phyloP scores from a whole-genome alignment of 2,888 invertebrate genomes.

The Oxytorus armatus region DNA sequence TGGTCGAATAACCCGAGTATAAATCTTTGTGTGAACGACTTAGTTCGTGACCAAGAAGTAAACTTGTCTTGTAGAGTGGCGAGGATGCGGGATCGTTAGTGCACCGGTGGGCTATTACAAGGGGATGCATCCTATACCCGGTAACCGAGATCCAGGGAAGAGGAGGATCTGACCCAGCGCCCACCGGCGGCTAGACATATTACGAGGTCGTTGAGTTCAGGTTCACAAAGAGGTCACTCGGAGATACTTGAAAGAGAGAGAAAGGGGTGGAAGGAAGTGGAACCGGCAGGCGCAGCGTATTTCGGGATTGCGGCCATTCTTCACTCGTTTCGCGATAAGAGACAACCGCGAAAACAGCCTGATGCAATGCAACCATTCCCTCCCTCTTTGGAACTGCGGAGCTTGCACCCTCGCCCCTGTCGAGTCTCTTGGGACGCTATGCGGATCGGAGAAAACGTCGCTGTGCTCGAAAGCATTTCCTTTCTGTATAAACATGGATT shows the following conservation, averaged over 20 bases:
- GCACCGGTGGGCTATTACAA: conserved; percentile 63
- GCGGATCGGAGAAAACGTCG: too few relatives aligned
- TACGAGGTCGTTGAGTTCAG: conserved; percentile 66
- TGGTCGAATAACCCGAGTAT: too few relatives aligned
- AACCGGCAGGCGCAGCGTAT: conserved; percentile 52
- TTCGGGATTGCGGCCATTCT: conserved; percentile 76
- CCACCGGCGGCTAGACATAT: conserved; percentile 61
- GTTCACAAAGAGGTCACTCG: conserved; percentile 74
- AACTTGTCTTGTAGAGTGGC: conserved; percentile 27
- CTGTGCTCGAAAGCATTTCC: too few relatives aligned
- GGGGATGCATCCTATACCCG: conserved; percentile 52
- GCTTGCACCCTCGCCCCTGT: conserved; percentile 3
- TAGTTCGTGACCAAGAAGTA: conserved; percentile 51
- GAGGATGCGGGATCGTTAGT: conserved; percentile 32
- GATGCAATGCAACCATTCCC: conserved; percentile 65
- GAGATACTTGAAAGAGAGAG: conserved; percentile 18
- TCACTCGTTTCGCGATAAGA: conserved; percentile 73
- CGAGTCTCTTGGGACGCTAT: not conserved
- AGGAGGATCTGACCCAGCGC: conserved; percentile 18
- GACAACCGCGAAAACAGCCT: conserved; percentile 68
- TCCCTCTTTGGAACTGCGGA: conserved; percentile 16
- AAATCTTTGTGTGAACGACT: conserved; percentile 29
- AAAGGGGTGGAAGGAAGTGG: conserved; percentile 11
- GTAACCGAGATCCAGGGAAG: not conserved
- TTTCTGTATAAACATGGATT: too few relatives aligned